Evolutionary conservation across 2,888 invertebrate genomes (phyloP), one percentile per base, ranked within the genome.

Genomic region (Gisinianus flammeolus): DNA sequence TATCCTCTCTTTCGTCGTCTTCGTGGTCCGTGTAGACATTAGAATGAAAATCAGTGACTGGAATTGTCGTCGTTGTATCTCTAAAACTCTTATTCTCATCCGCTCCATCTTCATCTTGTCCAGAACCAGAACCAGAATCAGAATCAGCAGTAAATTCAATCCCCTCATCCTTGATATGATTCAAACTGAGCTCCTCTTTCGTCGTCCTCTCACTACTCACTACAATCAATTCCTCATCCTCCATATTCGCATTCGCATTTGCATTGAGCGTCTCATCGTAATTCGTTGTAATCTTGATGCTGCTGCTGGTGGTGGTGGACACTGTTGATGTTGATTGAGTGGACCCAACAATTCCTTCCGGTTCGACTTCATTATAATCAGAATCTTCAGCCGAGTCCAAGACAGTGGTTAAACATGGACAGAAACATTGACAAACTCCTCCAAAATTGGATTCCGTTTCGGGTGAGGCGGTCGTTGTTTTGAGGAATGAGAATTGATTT

Each of bases 371-470:
- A 35, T 8, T 73, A 44, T 52, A 24, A 10, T 70, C 52, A 54
- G 44, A 8, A 16, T 44, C 35, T 12, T 35, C 44, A 19, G 12
- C 44, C 8, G 44, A 44, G 28, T 58, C 58, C 10, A 35, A 31
- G 26, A 24, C 64, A 0, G 16, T 2, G 58, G 30, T 67, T 22
- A 77, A 31, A 33, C 77, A 77, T n/a, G 77, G 77, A 64, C 77
- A 77, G 28, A 67, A 77, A 33, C 77, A 77, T 30, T 77, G 67
- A 67, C 77, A 77, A 6, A 71, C 67, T 52, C 77, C 77, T 22
- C 77, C 77, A 24, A 31, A 62, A 22, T 75, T 75, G 1, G 54
- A 28, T 44, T 69, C 58, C 10, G 31, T 31, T 6, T 44, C 33
- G 5, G 56, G 22, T 33, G 56, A 30, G 1, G 54, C 52, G 22